Conservation (phyloP, 92 coral and sea anemone genomes). For the Parazoanthus swiftii region DNA sequence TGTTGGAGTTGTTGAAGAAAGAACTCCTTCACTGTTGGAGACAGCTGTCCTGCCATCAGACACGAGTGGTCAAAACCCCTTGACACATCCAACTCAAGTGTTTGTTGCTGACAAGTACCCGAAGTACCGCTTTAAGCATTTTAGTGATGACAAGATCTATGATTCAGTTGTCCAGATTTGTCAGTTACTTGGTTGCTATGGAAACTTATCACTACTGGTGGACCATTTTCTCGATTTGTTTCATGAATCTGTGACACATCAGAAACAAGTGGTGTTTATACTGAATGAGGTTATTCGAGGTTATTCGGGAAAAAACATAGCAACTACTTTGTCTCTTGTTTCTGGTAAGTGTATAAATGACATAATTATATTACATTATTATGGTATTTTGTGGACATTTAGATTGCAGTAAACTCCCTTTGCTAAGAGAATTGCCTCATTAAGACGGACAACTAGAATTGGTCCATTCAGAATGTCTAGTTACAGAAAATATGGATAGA, state of each 20-base stretch:
- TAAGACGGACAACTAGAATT: too few species aligned
- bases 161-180: conserved; percentile 66
- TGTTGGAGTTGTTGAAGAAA: conserved; percentile 91
- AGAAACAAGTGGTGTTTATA: conserved; percentile 82
- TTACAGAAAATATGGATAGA: too few species aligned
- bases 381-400: neutral
- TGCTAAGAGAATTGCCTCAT: too few species aligned
- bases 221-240: conserved; percentile 93
- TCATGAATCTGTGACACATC: conserved; percentile 72
- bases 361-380: neutral
- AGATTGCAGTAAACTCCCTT: too few species aligned
- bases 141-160: conserved; percentile 76
- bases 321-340: neutral
- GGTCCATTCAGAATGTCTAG: too few species aligned
- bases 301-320: conserved; percentile 1
- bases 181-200: conserved; percentile 80
- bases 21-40: conserved; percentile 55
- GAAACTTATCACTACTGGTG: conserved; percentile 70
- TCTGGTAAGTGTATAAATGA: conserved; percentile 30
- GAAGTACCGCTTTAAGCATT: conserved; percentile 81
- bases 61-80: conserved; percentile 63
- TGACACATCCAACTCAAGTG: conserved; percentile 56
- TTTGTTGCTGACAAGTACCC: conserved; percentile 63
- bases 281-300: conserved; percentile 82
- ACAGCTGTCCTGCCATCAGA: conserved; percentile 68